Percentiles rank a stretch among this genome's conserved stretches.
Evolutionary conservation across 2,113 vertebrate genomes (phyloP).

Genomic region (Forbesichthys agassizii): DNA sequence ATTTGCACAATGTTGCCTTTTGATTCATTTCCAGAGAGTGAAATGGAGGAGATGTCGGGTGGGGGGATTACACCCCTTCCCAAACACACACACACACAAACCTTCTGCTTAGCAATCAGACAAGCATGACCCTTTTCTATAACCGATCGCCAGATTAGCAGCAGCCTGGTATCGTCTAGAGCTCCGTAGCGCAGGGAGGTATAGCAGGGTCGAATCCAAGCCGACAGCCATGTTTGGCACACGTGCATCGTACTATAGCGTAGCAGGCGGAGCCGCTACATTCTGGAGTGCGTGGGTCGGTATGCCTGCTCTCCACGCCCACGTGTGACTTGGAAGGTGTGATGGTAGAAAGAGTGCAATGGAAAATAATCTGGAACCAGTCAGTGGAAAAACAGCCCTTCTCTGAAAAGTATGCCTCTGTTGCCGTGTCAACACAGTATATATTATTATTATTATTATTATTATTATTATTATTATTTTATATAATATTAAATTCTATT

Average conservation of each 20-base stretch:
- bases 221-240: conserved; percentile 55
- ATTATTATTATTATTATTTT: no score
- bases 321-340: conserved; percentile 9
- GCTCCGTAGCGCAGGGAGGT: background rate
- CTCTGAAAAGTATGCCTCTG: conserved; percentile 2
- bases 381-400: conserved; percentile 15
- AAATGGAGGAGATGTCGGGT: background rate
- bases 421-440: background rate
- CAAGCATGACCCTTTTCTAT: background rate
- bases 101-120: conserved; percentile 27
- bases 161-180: background rate
- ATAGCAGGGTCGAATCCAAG: conserved; percentile 38
- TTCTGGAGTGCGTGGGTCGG: background rate
- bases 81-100: no score
- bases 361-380: conserved; percentile 6
- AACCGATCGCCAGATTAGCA: conserved; percentile 12
- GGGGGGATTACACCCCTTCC: background rate
- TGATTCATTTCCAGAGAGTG: conserved; percentile 27
- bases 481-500: no score
- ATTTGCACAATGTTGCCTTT: conserved; percentile 31
- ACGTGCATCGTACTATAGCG: conserved; percentile 48
- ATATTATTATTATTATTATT: no score
- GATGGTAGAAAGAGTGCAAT: conserved; percentile 13
- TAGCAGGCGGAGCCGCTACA: background rate
- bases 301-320: conserved; percentile 23